Conservation (phyloP, 2,113 vertebrate species). For the Mirza zaza region DNA sequence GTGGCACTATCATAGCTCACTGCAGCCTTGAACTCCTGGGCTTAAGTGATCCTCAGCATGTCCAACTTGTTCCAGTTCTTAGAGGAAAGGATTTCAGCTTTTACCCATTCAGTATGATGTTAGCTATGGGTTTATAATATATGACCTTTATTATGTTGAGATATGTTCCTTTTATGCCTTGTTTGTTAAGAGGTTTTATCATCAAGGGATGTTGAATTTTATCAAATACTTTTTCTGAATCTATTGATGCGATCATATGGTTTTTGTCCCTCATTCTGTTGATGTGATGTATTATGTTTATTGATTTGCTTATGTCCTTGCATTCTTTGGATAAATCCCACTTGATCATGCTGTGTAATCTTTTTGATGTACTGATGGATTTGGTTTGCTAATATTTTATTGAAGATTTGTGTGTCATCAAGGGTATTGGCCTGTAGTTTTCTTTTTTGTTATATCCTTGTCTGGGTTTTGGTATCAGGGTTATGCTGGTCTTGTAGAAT, state of each 20-base stretch:
- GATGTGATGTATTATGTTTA: background rate
- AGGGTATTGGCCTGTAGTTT: background rate
- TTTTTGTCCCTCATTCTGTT: background rate
- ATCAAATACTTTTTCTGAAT: background rate
- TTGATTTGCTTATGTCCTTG: background rate
- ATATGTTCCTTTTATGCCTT: background rate
- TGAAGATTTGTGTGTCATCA: background rate
- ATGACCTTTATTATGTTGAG: background rate
- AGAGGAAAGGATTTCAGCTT: background rate
- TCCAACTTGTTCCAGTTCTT: background rate
- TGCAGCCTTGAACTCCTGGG: no score
- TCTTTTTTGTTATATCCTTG: background rate
- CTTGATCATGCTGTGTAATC: background rate
- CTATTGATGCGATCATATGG: background rate
- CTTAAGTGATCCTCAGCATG: no score
- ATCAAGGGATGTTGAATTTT: background rate
- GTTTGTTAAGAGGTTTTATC: background rate
- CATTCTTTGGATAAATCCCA: background rate
- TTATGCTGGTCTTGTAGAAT: background rate
- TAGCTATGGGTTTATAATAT: background rate
- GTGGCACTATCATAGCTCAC: no score
- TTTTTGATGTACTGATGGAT: background rate
- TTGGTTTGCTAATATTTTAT: background rate
- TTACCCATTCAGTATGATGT: background rate
- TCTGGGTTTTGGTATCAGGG: background rate